Conservation (phyloP, 2,888 invertebrate genomes). For the Lobophora halterata region DNA sequence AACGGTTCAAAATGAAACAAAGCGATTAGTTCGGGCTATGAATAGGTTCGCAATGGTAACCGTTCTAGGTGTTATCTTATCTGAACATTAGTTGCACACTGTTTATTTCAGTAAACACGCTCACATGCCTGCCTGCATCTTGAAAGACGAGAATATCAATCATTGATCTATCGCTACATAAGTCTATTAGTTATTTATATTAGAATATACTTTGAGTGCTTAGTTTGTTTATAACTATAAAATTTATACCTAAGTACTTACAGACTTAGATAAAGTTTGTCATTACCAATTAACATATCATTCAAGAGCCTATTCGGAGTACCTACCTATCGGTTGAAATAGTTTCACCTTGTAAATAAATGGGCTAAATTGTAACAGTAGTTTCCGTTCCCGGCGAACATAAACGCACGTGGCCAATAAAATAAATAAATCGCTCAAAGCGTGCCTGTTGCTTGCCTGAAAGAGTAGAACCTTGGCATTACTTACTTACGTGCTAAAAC, state of each 20-base stretch:
- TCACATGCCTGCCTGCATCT: conserved; percentile 8
- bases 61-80: conserved; percentile 15
- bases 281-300: conserved; percentile 16
- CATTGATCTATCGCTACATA: too few relatives aligned
- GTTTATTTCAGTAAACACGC: conserved; percentile 16
- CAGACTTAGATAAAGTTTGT: background rate
- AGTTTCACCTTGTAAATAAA: conserved; percentile 38
- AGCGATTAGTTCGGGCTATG: too few relatives aligned
- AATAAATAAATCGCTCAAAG: conserved; percentile 65
- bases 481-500: conserved; percentile 45
- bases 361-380: conserved; percentile 42
- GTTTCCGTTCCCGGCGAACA: conserved; percentile 49
- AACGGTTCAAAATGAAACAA: too few relatives aligned
- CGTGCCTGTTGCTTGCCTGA: conserved; percentile 45
- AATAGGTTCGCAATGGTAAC: conserved; percentile 2
- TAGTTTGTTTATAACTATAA: conserved; percentile 6
- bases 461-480: conserved; percentile 49
- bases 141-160: conserved; percentile 7
- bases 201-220: background rate
- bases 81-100: conserved; percentile 12
- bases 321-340: conserved; percentile 15
- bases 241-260: conserved; percentile 4
- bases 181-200: too few relatives aligned
- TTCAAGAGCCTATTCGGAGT: conserved; percentile 29
- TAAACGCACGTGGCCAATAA: conserved; percentile 60